These are phyloP conservation scores for Otis tarda DNA, from an alignment of 2,113 vertebrate genomes.

Conservation along the genomic window DNA sequence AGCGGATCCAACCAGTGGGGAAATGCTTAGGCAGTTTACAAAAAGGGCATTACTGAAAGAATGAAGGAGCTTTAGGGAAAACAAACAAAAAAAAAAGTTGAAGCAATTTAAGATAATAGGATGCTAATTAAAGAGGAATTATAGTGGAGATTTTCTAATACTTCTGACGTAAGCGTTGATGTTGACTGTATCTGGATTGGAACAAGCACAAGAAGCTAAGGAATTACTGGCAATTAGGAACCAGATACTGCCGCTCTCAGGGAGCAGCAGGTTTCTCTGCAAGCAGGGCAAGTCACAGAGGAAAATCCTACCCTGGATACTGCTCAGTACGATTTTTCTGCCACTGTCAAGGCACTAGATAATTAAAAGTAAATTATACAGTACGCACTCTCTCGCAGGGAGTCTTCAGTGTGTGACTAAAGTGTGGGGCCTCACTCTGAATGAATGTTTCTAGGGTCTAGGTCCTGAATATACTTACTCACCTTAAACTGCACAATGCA, in stretches of 20 bases:
- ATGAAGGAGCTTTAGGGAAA: not conserved
- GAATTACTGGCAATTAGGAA: not conserved
- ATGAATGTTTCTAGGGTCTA: not conserved
- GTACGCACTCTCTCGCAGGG: not conserved
- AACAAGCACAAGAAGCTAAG: not conserved
- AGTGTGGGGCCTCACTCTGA: not conserved
- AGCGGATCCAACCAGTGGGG: not conserved
- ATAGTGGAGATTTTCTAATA: constrained; percentile 16
- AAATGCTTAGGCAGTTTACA: constrained; percentile 1
- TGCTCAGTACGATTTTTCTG: not conserved
- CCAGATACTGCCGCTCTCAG: not conserved
- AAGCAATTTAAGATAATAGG: constrained; percentile 44
- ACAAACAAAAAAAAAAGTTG: not conserved
- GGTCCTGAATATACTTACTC: not conserved
- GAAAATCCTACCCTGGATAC: not conserved
- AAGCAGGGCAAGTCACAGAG: not conserved
- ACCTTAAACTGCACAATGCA: not conserved
- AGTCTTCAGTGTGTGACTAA: not conserved
- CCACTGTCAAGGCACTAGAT: not conserved
- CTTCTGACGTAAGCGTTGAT: not conserved
- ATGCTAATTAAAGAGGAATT: constrained; percentile 59
- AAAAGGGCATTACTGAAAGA: not conserved
- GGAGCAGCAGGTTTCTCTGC: not conserved
- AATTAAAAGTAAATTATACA: not conserved
- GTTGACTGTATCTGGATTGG: not conserved